These are phyloP conservation scores for Leucoraja ocellata DNA, from an alignment of 2,797 vertebrate genomes.

Conservation along the genomic window DNA sequence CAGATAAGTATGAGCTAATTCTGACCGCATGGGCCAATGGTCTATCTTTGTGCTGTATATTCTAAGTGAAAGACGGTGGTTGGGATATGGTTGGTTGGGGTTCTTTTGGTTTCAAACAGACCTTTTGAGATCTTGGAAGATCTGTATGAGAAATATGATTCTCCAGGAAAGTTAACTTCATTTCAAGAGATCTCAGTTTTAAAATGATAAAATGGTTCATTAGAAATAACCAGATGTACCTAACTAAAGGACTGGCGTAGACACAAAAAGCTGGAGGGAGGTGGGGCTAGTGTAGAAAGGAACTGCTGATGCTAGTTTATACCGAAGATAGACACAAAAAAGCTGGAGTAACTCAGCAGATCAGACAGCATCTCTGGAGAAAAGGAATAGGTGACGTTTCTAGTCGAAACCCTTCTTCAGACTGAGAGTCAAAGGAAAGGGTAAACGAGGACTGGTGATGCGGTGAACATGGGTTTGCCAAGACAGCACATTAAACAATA, in stretches of 20 bases:
- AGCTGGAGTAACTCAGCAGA: no score
- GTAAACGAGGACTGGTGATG: not conserved
- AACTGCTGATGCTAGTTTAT: no score
- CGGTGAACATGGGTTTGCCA: not conserved
- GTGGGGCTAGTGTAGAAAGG: no score
- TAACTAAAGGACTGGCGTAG: not conserved
- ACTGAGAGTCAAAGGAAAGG: no score
- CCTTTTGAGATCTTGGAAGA: not conserved
- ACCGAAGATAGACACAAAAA: no score
- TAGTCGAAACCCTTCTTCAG: no score
- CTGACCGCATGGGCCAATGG: not conserved
- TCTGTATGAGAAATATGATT: not conserved
- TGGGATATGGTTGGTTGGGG: not conserved
- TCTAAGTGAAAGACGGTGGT: not conserved
- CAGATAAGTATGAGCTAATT: not conserved
- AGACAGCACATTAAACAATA: not conserved
- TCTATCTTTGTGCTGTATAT: not conserved
- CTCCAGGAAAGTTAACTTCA: not conserved
- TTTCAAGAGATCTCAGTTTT: not conserved
- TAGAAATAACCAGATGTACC: not conserved
- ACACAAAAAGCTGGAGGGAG: no score
- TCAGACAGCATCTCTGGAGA: no score
- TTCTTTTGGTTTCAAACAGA: not conserved
- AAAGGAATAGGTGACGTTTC: no score
- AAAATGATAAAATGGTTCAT: not conserved